Evolutionary conservation across 2,113 vertebrate species (phyloP).

Genomic region (Oncorhynchus nerka): DNA sequence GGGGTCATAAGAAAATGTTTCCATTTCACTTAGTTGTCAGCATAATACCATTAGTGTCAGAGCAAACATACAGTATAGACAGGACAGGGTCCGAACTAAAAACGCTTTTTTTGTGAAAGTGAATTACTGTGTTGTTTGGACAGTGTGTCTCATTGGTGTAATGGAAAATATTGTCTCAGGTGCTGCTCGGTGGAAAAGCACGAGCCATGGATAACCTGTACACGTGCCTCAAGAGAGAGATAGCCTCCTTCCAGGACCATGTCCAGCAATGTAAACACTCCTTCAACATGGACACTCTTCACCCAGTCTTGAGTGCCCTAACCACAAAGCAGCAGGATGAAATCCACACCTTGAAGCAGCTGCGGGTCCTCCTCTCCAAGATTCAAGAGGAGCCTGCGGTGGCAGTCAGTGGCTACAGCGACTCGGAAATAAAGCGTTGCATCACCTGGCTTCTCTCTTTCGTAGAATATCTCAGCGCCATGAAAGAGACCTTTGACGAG

Average conservation of each 20-base stretch:
- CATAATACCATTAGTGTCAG: conserved; percentile 30
- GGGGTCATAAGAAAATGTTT: conserved; percentile 61
- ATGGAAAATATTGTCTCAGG: conserved; percentile 22
- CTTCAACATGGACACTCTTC: conserved; percentile 43
- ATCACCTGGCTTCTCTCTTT: conserved; percentile 55
- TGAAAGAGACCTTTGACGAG: conserved; percentile 52
- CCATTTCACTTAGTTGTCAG: conserved; percentile 42
- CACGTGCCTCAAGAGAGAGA: conserved; percentile 39
- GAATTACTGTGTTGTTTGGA: conserved; percentile 37
- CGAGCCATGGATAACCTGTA: conserved; percentile 23
- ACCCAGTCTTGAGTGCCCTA: conserved; percentile 1
- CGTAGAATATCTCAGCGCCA: conserved; percentile 32
- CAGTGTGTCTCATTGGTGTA: conserved; percentile 12
- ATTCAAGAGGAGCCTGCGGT: not conserved
- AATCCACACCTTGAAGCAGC: not conserved
- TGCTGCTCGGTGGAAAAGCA: conserved; percentile 10
- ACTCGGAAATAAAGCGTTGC: not conserved
- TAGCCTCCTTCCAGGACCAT: conserved; percentile 31
- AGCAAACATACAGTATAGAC: conserved; percentile 37
- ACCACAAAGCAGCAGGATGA: not conserved
- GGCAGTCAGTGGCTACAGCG: not conserved
- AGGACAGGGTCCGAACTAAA: conserved; percentile 27
- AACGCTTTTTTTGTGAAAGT: conserved; percentile 16
- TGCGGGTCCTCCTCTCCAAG: not conserved
- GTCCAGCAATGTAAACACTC: conserved; percentile 17